Evolutionary conservation across 2,797 vertebrate genomes (phyloP).

Genomic region (Psittacula echo): DNA sequence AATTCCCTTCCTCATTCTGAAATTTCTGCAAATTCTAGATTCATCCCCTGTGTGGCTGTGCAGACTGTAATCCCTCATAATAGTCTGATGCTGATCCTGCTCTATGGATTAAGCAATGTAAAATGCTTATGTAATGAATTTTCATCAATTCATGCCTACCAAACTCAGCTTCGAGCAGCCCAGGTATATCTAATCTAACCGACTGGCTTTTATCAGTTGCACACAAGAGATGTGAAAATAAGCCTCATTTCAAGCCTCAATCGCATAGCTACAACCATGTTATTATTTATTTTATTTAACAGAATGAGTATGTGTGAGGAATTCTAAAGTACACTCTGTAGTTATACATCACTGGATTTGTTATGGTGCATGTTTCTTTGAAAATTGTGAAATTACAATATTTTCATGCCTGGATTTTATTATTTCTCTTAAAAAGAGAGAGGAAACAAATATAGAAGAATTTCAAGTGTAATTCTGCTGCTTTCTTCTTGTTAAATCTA

Average conservation of each 20-base stretch:
- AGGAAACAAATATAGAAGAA: not conserved
- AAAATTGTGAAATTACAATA: slow-evolving; percentile 1
- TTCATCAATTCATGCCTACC: slow-evolving; percentile 14
- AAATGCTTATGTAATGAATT: slow-evolving; percentile 50
- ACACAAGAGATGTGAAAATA: slow-evolving; percentile 48
- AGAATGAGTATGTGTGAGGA: not conserved
- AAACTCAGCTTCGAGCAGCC: not conserved
- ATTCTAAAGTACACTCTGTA: not conserved
- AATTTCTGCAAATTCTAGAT: slow-evolving; percentile 34
- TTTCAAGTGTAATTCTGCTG: slow-evolving; percentile 26
- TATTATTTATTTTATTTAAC: slow-evolving; percentile 39
- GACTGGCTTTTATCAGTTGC: slow-evolving; percentile 39
- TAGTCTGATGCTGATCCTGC: slow-evolving; percentile 46
- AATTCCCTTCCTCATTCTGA: not conserved
- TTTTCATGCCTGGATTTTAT: not conserved
- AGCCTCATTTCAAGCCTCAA: slow-evolving; percentile 42
- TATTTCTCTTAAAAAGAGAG: slow-evolving; percentile 14
- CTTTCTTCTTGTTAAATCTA: slow-evolving; percentile 46
- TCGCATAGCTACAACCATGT: not conserved
- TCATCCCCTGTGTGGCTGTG: slow-evolving; percentile 8
- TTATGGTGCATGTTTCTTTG: not conserved
- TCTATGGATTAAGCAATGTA: slow-evolving; percentile 45
- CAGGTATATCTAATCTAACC: slow-evolving; percentile 58
- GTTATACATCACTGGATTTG: not conserved
- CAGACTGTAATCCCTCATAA: slow-evolving; percentile 48